Conservation (phyloP, 2,888 invertebrate genomes). For the Terebella lapidaria region DNA sequence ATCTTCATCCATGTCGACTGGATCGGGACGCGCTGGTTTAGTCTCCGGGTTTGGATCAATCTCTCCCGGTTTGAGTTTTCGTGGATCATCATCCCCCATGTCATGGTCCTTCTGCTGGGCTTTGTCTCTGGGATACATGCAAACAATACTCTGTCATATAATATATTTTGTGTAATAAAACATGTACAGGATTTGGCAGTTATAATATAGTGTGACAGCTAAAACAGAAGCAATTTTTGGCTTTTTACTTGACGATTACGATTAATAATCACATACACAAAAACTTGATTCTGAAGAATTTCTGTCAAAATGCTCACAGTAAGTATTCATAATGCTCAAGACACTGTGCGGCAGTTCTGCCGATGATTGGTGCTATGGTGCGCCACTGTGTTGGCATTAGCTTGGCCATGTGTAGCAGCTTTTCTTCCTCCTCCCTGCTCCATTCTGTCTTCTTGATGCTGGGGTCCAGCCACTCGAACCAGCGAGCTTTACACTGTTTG, state of each 20-base stretch:
- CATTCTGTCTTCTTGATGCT: constrained; percentile 99
- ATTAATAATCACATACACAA: too few relatives aligned
- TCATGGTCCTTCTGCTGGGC: constrained; percentile 49
- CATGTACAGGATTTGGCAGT: too few relatives aligned
- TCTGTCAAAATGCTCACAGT: constrained; percentile 62
- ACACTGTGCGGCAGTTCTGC: constrained; percentile 97
- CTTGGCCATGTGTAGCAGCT: constrained; percentile 92
- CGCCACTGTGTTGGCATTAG: constrained; percentile 99
- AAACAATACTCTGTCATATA: too few relatives aligned
- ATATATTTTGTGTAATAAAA: too few relatives aligned
- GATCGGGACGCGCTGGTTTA: constrained; percentile 97
- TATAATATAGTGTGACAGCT: too few relatives aligned
- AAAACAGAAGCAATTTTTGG: too few relatives aligned
- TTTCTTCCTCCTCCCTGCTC: constrained; percentile 99
- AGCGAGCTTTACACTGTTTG: constrained; percentile 98
- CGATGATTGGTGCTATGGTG: constrained; percentile 98
- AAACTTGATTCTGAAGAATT: too few relatives aligned
- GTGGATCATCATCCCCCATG: constrained; percentile 71
- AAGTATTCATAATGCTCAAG: constrained; percentile 94
- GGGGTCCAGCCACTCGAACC: constrained; percentile 99
- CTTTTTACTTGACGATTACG: too few relatives aligned
- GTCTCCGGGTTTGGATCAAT: constrained; percentile 99
- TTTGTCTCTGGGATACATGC: constrained; percentile 67
- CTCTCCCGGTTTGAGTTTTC: constrained; percentile 96
- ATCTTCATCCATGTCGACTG: constrained; percentile 99